phyloP scores from a whole-genome alignment of 2,113 vertebrate species.

The Pontoporia blainvillei region DNA sequence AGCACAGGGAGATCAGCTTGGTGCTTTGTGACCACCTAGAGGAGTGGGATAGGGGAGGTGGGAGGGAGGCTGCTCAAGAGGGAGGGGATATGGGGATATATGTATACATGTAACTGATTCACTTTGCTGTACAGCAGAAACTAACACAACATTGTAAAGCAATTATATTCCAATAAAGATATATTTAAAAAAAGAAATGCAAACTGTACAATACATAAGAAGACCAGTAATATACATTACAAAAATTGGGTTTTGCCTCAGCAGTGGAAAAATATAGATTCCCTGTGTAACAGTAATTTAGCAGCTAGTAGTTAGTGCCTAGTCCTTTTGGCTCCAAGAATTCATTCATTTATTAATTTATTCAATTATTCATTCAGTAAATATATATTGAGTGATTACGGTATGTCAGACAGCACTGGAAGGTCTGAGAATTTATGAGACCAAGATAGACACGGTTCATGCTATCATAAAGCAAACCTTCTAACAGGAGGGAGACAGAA shows the following conservation, averaged over 20 bases:
- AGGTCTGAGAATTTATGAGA: background rate
- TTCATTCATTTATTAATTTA: background rate
- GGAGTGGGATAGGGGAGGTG: too few species aligned
- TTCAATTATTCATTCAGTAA: background rate
- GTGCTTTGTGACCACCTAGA: too few species aligned
- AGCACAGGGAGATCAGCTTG: too few species aligned
- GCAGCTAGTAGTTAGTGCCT: background rate
- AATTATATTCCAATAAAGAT: too few species aligned
- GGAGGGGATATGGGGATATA: too few species aligned
- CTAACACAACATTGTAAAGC: too few species aligned
- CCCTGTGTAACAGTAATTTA: background rate
- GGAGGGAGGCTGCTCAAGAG: too few species aligned
- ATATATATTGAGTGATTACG: background rate
- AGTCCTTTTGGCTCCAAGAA: background rate
- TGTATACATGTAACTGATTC: too few species aligned
- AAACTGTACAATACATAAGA: constrained; percentile 42
- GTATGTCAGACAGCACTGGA: background rate
- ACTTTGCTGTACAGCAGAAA: too few species aligned
- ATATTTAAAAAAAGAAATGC: background rate
- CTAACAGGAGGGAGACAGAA: background rate
- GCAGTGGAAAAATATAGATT: background rate
- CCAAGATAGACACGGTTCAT: background rate
- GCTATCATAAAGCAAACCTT: background rate
- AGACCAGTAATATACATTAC: constrained; percentile 54
- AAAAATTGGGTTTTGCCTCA: constrained; percentile 51